These are phyloP conservation scores for Rhynchopsitta pachyrhyncha DNA, from an alignment of 2,113 vertebrate species.

Conservation along the genomic window DNA sequence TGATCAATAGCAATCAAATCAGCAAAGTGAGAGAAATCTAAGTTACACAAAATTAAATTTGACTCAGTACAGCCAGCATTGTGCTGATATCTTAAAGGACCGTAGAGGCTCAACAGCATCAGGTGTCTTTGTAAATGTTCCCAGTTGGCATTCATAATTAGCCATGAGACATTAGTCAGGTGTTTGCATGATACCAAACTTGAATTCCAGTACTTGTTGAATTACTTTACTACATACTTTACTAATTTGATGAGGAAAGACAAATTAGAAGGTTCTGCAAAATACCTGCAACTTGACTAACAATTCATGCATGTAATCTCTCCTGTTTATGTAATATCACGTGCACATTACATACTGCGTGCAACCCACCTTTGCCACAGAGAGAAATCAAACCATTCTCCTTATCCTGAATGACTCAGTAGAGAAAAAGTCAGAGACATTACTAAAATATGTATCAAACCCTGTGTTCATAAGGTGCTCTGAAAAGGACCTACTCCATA, in stretches of 20 bases:
- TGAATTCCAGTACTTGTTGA: neutral
- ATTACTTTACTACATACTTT: neutral
- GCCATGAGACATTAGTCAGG: neutral
- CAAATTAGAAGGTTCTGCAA: neutral
- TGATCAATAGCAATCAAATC: neutral
- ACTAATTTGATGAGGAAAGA: neutral
- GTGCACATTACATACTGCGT: neutral
- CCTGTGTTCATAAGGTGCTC: neutral
- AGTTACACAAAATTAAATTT: neutral
- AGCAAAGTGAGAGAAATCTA: neutral
- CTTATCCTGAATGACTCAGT: neutral
- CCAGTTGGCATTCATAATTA: neutral
- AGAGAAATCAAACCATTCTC: neutral
- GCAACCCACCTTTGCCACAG: neutral
- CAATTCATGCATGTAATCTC: neutral
- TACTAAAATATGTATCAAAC: neutral
- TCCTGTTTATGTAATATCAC: neutral
- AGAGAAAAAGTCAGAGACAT: neutral
- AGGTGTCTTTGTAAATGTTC: neutral
- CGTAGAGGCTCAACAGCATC: neutral
- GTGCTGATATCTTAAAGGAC: neutral
- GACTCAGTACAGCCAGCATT: neutral
- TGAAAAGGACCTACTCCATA: neutral
- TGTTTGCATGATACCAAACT: neutral
- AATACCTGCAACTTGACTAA: neutral